Conservation (phyloP, 2,797 vertebrate species). For the Melanotaenia boesemani region DNA sequence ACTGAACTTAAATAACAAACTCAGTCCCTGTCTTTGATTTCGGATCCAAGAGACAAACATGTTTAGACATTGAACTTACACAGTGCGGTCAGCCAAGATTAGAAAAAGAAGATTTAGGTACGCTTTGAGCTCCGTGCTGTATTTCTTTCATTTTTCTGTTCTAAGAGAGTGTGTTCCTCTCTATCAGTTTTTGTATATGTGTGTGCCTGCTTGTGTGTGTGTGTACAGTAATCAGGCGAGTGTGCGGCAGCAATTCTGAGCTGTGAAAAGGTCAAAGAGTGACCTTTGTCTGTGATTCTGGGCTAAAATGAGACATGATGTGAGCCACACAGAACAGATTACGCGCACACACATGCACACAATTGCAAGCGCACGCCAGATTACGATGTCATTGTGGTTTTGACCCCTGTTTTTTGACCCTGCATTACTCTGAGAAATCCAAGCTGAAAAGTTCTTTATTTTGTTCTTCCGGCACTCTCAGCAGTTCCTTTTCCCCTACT, state of each 20-base stretch:
- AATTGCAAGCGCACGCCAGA: constrained; percentile 56
- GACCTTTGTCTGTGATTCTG: constrained; percentile 80
- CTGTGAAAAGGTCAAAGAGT: constrained; percentile 78
- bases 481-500: constrained; percentile 70
- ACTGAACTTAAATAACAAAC: constrained; percentile 55
- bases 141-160: constrained; percentile 54
- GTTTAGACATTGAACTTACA: constrained; percentile 58
- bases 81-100: constrained; percentile 45
- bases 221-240: constrained; percentile 69
- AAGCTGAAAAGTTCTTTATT: constrained; percentile 80
- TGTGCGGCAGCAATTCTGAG: constrained; percentile 65
- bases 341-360: constrained; percentile 40
- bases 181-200: constrained; percentile 31
- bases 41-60: constrained; percentile 57
- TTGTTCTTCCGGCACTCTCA: constrained; percentile 69
- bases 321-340: constrained; percentile 64
- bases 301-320: constrained; percentile 80
- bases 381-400: constrained; percentile 74
- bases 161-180: constrained; percentile 35
- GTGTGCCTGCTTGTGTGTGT: constrained; percentile 39
- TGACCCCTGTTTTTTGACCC: constrained; percentile 79
- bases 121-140: constrained; percentile 48
- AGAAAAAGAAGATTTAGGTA: constrained; percentile 54
- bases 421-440: constrained; percentile 76
- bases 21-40: constrained; percentile 53